Conservation (phyloP, 2,888 invertebrate species). For the Erpobdella octoculata region DNA sequence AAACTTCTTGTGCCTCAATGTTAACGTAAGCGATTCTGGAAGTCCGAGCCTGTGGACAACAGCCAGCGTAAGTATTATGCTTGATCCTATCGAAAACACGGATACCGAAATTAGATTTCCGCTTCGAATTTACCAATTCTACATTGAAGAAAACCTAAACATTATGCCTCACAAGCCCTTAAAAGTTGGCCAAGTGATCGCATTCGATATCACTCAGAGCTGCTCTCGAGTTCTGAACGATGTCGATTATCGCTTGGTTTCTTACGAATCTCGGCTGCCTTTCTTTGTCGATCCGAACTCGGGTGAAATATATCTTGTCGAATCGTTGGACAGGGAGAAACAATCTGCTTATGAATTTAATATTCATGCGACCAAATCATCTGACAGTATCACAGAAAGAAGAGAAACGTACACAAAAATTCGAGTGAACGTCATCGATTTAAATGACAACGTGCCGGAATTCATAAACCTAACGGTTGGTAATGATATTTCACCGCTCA, state of each 20-base stretch:
- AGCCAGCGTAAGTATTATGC: not conserved
- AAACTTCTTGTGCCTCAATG: not conserved
- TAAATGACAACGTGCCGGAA: conserved; percentile 36
- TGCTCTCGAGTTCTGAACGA: not conserved
- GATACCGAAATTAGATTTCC: not conserved
- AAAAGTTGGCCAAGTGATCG: not conserved
- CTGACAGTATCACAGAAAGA: not conserved
- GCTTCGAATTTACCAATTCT: not conserved
- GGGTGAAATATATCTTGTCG: not conserved
- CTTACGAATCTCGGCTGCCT: not conserved
- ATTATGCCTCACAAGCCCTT: not conserved
- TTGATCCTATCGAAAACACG: not conserved
- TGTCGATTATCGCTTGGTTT: not conserved
- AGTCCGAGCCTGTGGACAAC: not conserved
- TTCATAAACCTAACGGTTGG: conserved; percentile 21
- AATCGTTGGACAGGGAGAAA: not conserved
- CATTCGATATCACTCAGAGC: not conserved
- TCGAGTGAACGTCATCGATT: conserved; percentile 31
- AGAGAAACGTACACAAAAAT: conserved; percentile 29
- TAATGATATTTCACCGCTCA: not conserved
- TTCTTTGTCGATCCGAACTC: conserved; percentile 6
- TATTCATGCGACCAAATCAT: not conserved
- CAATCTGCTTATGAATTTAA: not conserved
- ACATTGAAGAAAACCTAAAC: not conserved
- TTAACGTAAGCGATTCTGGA: not conserved